Base-by-base conservation (phyloP, 2,797 vertebrate species). In the Anguilla pacifica region DNA sequence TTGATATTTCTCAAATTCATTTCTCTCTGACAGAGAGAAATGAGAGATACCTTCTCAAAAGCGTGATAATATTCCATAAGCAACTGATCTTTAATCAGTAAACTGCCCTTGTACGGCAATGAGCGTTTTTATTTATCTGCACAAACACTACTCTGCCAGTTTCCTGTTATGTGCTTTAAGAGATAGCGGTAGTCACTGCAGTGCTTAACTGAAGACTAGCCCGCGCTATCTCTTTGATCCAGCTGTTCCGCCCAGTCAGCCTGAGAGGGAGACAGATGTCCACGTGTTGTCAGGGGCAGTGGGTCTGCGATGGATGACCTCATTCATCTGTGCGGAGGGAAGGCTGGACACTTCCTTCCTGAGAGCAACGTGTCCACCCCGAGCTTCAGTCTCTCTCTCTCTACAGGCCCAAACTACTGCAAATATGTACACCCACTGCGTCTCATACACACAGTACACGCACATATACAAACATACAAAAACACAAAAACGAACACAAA, bases 191-290 rank as follows among this genome's bases (percentile, higher is more conserved):
- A 59, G 49, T 28, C 82, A 70, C 70, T 55, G 61, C 35, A 74
- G 86, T 86, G 85, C 72, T 84, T 72, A 82, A 88, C 86, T 84
- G 82, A 83, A 88, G 79, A 90, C 86, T 88, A 46, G 59, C 51
- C 57, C 86, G 59, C 72, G 77, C 89, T 89, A 90, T 92, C 92
- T 89, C 92, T 92, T 92, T 84, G 87, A 86, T 88, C 93, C 95
- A 96, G 94, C 95, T 96, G 94, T 95, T 93, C 83, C 55, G 28
- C 28, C 86, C 91, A 91, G 89, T 90, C 86, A 88, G 91, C 93
- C 43, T 51, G 67, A 53, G 35, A 25, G 61, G 61, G 57, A 74
- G 88, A 84, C 88, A 89, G 85, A 90, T 88, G 90, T 89, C 90
- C 51, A 39, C 87, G 49, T 86, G 74, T 87, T 88, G 87, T 88